Evolutionary conservation across 1,140 invertebrate genomes (phyloP).

Genomic region (Drosophila eugracilis): DNA sequence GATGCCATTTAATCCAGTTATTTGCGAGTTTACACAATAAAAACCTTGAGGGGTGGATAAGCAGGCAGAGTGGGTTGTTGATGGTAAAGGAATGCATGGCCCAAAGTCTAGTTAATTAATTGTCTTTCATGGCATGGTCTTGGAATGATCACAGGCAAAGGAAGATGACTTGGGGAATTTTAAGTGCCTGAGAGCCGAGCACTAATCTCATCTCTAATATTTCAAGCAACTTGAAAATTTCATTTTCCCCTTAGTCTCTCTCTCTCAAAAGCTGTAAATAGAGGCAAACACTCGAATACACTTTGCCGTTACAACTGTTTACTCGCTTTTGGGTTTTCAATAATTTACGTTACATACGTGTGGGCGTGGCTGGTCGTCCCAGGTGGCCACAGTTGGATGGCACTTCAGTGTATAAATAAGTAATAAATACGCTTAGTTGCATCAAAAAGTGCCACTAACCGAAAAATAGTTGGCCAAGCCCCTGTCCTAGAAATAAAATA

Average conservation of each 20-base stretch:
- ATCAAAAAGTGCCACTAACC: slow-evolving; percentile 77
- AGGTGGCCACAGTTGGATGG: slow-evolving; percentile 49
- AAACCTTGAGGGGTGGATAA: slow-evolving; percentile 40
- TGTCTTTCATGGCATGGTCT: slow-evolving; percentile 50
- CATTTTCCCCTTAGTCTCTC: slow-evolving; percentile 4
- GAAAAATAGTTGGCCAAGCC: slow-evolving; percentile 73
- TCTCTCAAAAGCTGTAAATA: slow-evolving; percentile 34
- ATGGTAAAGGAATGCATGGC: slow-evolving; percentile 50
- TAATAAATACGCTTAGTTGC: slow-evolving; percentile 82
- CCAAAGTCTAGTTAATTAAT: slow-evolving; percentile 80
- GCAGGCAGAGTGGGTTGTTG: not conserved
- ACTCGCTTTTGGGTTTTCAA: slow-evolving; percentile 57
- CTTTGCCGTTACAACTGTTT: slow-evolving; percentile 59
- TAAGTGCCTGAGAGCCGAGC: slow-evolving; percentile 14
- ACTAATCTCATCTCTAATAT: slow-evolving; percentile 37
- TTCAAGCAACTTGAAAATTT: slow-evolving; percentile 23
- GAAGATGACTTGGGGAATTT: slow-evolving; percentile 53
- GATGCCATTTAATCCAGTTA: slow-evolving; percentile 81
- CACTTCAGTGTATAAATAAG: slow-evolving; percentile 75
- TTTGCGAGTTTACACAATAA: slow-evolving; percentile 82
- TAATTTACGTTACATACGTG: slow-evolving; percentile 59
- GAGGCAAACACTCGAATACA: slow-evolving; percentile 40
- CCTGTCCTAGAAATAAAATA: slow-evolving; percentile 53
- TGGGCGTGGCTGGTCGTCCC: slow-evolving; percentile 39
- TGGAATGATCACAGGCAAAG: slow-evolving; percentile 13